A percentile compares a stretch with the other conserved stretches of the same genome.
Conservation (phyloP, 2,113 vertebrate species). For the Thomomys bottae region DNA sequence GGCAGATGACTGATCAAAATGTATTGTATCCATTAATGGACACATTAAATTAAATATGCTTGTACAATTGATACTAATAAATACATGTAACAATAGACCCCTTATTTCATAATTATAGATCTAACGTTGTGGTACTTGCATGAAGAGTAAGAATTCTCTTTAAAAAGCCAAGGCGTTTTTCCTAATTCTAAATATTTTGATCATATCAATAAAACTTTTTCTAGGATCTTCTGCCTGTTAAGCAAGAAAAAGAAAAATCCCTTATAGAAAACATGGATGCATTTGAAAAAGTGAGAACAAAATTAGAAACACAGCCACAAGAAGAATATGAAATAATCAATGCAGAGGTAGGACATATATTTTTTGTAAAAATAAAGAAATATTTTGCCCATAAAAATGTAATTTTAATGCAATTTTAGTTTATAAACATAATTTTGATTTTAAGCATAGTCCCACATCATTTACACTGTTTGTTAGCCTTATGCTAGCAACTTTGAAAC, state of each 20-base stretch:
- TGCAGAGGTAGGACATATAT: conserved; percentile 79
- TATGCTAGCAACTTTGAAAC: conserved; percentile 6
- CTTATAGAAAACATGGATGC: conserved; percentile 82
- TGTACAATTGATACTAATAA: no score
- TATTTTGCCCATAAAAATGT: no score
- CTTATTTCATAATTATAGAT: neutral
- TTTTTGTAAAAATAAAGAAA: neutral
- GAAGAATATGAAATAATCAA: conserved; percentile 84
- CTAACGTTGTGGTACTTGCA: conserved; percentile 22
- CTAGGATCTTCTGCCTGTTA: conserved; percentile 82
- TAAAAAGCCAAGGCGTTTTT: conserved; percentile 15
- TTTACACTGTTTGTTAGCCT: neutral
- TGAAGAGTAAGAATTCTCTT: conserved; percentile 8
- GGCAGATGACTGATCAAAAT: no score
- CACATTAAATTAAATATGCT: no score
- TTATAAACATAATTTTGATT: neutral
- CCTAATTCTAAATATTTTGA: conserved; percentile 59
- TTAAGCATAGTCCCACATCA: neutral
- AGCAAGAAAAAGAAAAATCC: conserved; percentile 80
- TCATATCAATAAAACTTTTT: conserved; percentile 66
- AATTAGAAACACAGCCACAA: conserved; percentile 78
- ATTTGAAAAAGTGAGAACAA: conserved; percentile 85
- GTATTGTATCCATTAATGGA: no score
- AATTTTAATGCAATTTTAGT: no score
- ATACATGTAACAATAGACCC: neutral